A percentile compares a stretch with the other conserved stretches of the same genome.
phyloP scores from a whole-genome alignment of 1,140 invertebrate species.

The Drosophila ercepeae region DNA sequence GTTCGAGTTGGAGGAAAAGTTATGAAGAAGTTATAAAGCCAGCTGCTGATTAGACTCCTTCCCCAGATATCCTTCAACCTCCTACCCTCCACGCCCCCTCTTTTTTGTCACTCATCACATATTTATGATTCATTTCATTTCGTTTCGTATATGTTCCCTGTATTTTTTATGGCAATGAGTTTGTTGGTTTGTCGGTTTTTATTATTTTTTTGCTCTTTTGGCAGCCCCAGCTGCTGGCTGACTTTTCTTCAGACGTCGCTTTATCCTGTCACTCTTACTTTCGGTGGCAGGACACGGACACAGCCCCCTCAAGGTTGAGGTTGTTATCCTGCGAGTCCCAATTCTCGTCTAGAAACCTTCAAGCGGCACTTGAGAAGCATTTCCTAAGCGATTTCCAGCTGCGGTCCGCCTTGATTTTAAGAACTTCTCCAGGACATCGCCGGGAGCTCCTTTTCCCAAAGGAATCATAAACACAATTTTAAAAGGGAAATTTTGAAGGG shows the following conservation, averaged over 20 bases:
- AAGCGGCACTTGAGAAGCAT: constrained; percentile 26
- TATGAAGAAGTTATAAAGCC: constrained; percentile 19
- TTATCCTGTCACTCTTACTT: neutral
- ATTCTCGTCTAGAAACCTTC: neutral
- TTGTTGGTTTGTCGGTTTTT: constrained; percentile 22
- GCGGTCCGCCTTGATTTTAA: constrained; percentile 31
- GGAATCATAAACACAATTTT: too few species aligned
- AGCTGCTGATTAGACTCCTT: constrained; percentile 16
- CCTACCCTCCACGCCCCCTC: too few species aligned
- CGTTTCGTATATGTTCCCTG: constrained; percentile 17
- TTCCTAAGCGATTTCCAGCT: constrained; percentile 43
- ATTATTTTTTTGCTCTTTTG: constrained; percentile 12
- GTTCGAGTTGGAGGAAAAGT: constrained; percentile 21
- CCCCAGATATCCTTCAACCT: too few species aligned
- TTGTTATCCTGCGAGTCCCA: constrained; percentile 14
- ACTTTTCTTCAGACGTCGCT: constrained; percentile 7
- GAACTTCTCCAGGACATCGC: constrained; percentile 25
- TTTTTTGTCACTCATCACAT: constrained; percentile 34
- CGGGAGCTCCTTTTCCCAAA: too few species aligned
- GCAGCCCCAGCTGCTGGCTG: constrained; percentile 38
- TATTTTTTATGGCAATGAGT: constrained; percentile 50
- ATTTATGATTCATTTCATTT: constrained; percentile 57
- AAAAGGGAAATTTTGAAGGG: too few species aligned
- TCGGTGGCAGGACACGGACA: too few species aligned
- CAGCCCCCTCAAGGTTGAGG: neutral